A percentile compares a stretch with the other conserved stretches of the same genome.
Conservation (phyloP, 2,797 vertebrate genomes). For the Chanos chanos region DNA sequence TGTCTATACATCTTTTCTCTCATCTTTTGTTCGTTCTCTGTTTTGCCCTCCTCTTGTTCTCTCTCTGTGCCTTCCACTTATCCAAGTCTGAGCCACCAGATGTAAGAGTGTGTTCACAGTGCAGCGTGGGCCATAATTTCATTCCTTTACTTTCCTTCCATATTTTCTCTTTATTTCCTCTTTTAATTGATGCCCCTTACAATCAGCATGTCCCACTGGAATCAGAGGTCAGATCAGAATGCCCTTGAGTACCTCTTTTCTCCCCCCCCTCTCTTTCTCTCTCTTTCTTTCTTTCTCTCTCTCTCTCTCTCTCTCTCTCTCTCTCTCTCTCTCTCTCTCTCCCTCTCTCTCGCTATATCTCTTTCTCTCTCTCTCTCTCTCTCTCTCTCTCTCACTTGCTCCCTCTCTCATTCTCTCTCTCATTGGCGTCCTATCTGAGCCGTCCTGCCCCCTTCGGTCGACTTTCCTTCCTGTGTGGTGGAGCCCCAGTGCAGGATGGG, state of each 20-base stretch:
- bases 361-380: background rate
- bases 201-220: too few species aligned
- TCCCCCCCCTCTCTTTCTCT: background rate
- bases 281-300: background rate
- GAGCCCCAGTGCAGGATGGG: constrained; percentile 62
- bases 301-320: background rate
- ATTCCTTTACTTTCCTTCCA: too few species aligned
- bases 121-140: too few species aligned
- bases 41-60: background rate
- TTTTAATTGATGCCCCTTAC: too few species aligned
- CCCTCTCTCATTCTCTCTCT: background rate
- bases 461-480: constrained; percentile 72
- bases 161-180: too few species aligned
- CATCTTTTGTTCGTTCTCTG: too few species aligned
- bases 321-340: constrained; percentile 29
- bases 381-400: constrained; percentile 31
- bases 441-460: constrained; percentile 46
- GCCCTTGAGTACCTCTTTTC: too few species aligned
- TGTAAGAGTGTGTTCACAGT: too few species aligned
- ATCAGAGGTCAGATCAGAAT: too few species aligned
- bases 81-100: too few species aligned
- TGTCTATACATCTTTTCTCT: too few species aligned
- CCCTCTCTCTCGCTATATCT: constrained; percentile 32
- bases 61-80: background rate
- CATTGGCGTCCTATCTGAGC: constrained; percentile 51